Percentiles rank a stretch among this genome's conserved stretches.
Conservation (phyloP, 1,140 invertebrate genomes). For the Eurosta solidaginis region DNA sequence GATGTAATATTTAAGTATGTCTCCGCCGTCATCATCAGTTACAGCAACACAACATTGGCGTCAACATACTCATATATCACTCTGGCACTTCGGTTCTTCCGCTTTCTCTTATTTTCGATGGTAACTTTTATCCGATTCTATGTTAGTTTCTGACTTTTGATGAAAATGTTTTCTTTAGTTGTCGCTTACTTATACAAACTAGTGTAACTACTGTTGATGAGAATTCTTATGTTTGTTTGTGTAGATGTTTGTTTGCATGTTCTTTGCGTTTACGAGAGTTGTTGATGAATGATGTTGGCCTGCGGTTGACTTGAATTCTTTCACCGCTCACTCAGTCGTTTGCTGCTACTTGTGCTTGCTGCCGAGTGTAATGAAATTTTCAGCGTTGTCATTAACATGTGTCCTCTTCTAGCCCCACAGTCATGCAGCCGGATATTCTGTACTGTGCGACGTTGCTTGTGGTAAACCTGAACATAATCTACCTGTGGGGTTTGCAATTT, state of each 20-base stretch:
- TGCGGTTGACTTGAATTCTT: background rate
- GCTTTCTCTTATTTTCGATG: background rate
- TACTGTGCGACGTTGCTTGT: background rate
- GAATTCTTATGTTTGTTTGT: background rate
- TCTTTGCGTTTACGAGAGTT: background rate
- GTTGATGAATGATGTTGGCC: constrained; percentile 2
- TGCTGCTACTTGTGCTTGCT: background rate
- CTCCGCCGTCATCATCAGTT: too few relatives aligned
- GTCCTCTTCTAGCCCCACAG: background rate
- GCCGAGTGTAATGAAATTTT: background rate
- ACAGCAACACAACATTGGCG: background rate
- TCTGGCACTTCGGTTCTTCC: background rate
- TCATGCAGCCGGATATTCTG: background rate
- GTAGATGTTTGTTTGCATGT: background rate
- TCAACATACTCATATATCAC: too few relatives aligned
- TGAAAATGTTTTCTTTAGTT: background rate
- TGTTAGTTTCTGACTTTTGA: background rate
- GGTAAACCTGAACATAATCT: background rate
- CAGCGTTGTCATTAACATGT: background rate
- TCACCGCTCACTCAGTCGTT: background rate
- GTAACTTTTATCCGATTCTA: background rate
- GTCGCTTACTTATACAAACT: too few relatives aligned
- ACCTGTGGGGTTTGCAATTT: background rate
- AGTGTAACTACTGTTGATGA: too few relatives aligned
- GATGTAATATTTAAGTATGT: too few relatives aligned